Evolutionary conservation across 2,797 vertebrate species (phyloP), one percentile per base, ranked within the genome.

Genomic region (Tangara arthus): DNA sequence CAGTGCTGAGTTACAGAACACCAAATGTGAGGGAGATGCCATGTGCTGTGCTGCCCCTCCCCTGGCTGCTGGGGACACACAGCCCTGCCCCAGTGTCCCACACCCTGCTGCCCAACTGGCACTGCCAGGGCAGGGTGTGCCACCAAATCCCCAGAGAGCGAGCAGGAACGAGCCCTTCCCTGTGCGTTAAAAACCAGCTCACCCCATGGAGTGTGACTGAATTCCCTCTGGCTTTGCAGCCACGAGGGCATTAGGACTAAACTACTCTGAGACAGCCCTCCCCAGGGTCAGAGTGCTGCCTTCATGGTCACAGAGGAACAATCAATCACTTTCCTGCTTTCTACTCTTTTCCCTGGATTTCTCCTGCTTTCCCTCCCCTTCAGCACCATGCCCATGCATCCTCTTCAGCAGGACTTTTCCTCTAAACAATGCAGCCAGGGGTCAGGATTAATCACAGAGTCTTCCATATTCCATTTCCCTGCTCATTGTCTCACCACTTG

Each of bases 381-480:
- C 60, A 73, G 34, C 11, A 64, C 34, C 49, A 24, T 35, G 65
- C 14, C 71, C 69, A 57, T 6, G 1, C 64, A 79, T 41, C 39
- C 66, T 79, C 55, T 70, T 37, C 1, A 2, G 46, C 22, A 26
- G 28, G 11, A 0, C 6, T 86, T 53, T 60, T 44, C 5, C 32
- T 72, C 63, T 49, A 28, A 92, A 73, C 60, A 76, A 34, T 37
- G 39, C 37, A 73, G 73, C 56, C 46, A n/a, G 52, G 26, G 39
- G 52, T 94, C 80, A 79, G 7, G 53, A 86, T 76, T 79, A 84
- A 94, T 91, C 65, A 41, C 39, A 16, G 15, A 34, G 46, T 65
- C 94, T 93, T 76, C 80, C 77, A 76, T 76, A 79, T 65, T 84
- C 66, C 64, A 84, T 73, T 94, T 95, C 90, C 73, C 68, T 72